Evolutionary conservation across 2,888 invertebrate genomes (phyloP).

Genomic region (Agriopis marginaria): DNA sequence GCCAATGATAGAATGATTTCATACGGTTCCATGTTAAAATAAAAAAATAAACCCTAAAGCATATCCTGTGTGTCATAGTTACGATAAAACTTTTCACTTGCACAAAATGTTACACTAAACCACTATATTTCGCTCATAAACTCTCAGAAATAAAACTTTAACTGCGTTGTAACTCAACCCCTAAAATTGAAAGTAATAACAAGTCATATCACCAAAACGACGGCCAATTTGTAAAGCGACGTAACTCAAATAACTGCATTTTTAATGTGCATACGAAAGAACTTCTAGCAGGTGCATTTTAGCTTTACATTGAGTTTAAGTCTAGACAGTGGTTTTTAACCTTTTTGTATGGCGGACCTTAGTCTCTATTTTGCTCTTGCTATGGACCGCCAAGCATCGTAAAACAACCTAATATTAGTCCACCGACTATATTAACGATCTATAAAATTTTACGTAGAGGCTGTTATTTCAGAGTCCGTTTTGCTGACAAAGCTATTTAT

Average conservation of each 20-base stretch:
- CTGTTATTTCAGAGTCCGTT: no score
- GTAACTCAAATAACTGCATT: slow-evolving; percentile 52
- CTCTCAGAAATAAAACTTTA: background rate
- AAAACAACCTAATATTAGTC: no score
- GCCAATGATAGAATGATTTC: no score
- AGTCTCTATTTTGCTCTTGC: no score
- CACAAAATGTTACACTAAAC: background rate
- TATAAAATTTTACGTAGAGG: no score
- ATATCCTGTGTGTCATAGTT: no score
- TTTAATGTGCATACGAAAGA: slow-evolving; percentile 55
- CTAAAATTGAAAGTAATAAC: slow-evolving; percentile 16
- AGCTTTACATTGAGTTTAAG: slow-evolving; percentile 49
- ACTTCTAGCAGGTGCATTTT: slow-evolving; percentile 52
- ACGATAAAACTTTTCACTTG: background rate
- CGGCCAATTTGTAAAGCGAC: slow-evolving; percentile 35
- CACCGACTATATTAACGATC: no score
- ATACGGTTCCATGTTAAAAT: no score
- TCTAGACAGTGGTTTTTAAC: background rate
- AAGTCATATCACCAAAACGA: slow-evolving; percentile 28
- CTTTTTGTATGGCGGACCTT: background rate
- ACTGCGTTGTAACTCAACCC: background rate
- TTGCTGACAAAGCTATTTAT: no score
- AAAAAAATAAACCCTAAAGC: no score
- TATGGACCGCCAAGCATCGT: no score
- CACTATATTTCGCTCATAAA: background rate